phyloP scores from a whole-genome alignment of 2,797 vertebrate genomes.

The Bovichtus diacanthus region DNA sequence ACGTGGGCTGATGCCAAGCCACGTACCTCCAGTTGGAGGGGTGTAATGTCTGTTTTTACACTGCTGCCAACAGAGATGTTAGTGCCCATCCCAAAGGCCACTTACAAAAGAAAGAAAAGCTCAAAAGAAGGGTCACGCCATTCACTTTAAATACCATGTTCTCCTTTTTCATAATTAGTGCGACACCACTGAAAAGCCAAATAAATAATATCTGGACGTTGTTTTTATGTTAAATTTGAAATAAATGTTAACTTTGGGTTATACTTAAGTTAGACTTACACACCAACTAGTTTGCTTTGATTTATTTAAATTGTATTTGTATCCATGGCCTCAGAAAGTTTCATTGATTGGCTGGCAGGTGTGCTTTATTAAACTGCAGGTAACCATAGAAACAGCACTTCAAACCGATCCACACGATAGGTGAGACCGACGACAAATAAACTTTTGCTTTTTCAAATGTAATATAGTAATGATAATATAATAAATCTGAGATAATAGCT shows the following conservation, averaged over 20 bases:
- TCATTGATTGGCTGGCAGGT: not conserved
- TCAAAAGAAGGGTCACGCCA: not conserved
- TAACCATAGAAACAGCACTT: not conserved
- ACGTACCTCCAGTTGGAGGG: constrained; percentile 55
- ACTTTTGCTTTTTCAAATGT: no score
- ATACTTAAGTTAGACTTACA: not conserved
- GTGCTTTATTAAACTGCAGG: not conserved
- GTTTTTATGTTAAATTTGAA: not conserved
- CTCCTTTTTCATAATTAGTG: not conserved
- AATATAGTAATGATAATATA: no score
- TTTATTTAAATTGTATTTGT: not conserved
- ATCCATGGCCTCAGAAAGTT: no score
- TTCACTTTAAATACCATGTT: not conserved
- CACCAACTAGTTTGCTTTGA: not conserved
- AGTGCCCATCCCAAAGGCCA: constrained; percentile 36
- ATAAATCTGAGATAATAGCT: no score
- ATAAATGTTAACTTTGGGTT: no score
- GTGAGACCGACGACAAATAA: no score
- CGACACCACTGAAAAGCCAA: not conserved
- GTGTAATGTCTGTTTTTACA: constrained; percentile 59
- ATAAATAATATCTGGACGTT: not conserved
- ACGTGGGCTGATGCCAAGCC: constrained; percentile 61
- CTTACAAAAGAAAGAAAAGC: constrained; percentile 14
- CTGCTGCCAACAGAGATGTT: constrained; percentile 58
- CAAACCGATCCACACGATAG: not conserved